Conservation (phyloP, 2,797 vertebrate genomes). For the Telmatherina bonti region DNA sequence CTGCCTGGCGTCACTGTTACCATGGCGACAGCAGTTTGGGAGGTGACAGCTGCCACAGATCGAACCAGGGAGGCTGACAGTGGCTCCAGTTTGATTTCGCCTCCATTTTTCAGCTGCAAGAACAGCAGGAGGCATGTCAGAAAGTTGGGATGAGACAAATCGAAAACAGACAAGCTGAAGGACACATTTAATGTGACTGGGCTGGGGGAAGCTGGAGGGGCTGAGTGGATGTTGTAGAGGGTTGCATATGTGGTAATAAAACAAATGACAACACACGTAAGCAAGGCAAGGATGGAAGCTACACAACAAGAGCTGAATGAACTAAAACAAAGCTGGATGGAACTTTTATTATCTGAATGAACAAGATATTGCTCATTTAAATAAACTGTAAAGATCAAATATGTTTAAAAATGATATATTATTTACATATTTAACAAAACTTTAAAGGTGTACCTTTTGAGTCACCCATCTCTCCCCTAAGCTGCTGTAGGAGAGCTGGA, state of each 20-base stretch:
- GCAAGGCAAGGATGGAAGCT: neutral
- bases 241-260: neutral
- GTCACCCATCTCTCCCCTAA: neutral
- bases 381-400: neutral
- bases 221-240: neutral
- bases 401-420: neutral
- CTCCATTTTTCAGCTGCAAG: slow-evolving; percentile 86
- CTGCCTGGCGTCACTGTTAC: slow-evolving; percentile 63
- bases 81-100: slow-evolving; percentile 87
- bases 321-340: neutral
- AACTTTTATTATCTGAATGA: neutral
- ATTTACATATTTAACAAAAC: neutral
- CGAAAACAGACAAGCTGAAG: neutral
- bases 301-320: neutral
- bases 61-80: slow-evolving; percentile 86
- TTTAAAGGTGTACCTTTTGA: neutral
- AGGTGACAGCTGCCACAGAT: slow-evolving; percentile 83
- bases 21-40: slow-evolving; percentile 77
- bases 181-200: neutral
- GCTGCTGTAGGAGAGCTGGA: neutral
- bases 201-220: neutral
- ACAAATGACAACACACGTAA: neutral
- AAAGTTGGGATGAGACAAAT: neutral
- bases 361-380: neutral
- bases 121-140: slow-evolving; percentile 29